Percentiles rank a stretch among this genome's conserved stretches.
Evolutionary conservation across 2,888 invertebrate species (phyloP).

Genomic region (Choreutis nemorana): DNA sequence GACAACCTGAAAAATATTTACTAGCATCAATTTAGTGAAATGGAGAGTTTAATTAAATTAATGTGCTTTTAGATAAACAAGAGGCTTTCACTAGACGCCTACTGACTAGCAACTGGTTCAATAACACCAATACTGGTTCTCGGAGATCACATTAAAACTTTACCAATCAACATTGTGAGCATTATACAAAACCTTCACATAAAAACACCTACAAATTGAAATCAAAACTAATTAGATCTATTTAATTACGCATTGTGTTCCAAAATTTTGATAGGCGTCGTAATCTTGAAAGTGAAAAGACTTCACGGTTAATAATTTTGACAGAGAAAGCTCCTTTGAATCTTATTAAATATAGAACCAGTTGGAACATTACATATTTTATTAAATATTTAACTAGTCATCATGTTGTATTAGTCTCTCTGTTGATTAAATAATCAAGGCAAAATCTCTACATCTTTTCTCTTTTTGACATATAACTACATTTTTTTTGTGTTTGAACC

Average conservation of each 20-base stretch:
- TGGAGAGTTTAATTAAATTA: conserved; percentile 26
- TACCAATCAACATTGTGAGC: background rate
- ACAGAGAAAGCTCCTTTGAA: conserved; percentile 48
- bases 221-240: conserved; percentile 40
- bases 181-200: background rate
- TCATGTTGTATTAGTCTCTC: no score
- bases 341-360: conserved; percentile 16
- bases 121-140: conserved; percentile 23
- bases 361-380: background rate
- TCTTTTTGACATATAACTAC: no score
- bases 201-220: conserved; percentile 21
- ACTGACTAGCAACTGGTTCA: conserved; percentile 18
- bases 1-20: no score
- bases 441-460: no score
- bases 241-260: conserved; percentile 24
- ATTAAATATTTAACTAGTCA: no score
- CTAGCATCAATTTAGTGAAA: conserved; percentile 28
- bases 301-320: conserved; percentile 52
- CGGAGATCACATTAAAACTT: conserved; percentile 6
- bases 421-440: no score
- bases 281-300: conserved; percentile 54
- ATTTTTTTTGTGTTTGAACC: no score
- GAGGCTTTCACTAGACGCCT: conserved; percentile 45
- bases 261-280: conserved; percentile 48
- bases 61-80: conserved; percentile 29